Conservation (phyloP, 1,140 invertebrate species). For the Argopecten irradians region DNA sequence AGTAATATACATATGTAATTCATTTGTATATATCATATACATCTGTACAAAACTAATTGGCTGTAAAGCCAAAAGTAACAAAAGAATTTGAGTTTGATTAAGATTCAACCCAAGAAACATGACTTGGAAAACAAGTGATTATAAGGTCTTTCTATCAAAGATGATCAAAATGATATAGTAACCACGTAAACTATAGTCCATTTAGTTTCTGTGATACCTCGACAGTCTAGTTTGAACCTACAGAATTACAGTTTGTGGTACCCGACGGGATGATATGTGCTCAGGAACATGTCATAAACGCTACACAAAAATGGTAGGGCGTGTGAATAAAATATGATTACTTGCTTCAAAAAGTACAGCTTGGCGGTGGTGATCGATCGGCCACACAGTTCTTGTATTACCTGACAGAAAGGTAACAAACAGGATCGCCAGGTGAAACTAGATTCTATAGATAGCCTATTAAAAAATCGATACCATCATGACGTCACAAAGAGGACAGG, state of each 20-base stretch:
- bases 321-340: slow-evolving; percentile 8
- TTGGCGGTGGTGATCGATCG: background rate
- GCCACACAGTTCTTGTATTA: background rate
- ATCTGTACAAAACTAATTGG: no score
- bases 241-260: background rate
- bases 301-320: background rate
- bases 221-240: no score
- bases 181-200: no score
- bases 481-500: background rate
- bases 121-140: no score
- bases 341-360: background rate
- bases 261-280: background rate
- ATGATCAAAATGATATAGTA: no score
- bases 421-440: background rate
- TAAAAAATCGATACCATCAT: background rate
- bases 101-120: no score
- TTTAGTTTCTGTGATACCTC: no score
- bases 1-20: no score
- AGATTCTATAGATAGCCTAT: background rate
- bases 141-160: no score
- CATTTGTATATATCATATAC: no score
- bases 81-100: no score
- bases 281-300: background rate
- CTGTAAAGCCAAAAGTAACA: no score
- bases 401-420: background rate